Evolutionary conservation across 2,113 vertebrate species (phyloP), one percentile per base, ranked within the genome.

Genomic region (Noturus placidus): DNA sequence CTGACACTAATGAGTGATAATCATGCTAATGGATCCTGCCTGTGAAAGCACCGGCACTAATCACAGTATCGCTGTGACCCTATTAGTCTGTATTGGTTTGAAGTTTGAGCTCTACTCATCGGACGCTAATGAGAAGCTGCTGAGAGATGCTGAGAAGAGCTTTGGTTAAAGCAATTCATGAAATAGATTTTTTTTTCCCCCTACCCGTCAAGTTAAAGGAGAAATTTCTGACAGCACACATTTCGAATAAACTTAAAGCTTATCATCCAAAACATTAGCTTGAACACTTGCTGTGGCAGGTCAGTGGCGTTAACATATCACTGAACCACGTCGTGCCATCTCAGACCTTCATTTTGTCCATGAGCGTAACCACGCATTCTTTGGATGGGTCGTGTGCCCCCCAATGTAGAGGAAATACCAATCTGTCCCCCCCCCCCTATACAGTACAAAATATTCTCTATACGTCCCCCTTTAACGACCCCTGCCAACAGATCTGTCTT

Each of bases 1-100:
- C 84, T 84, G 87, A 81, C 15, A n/a, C 86, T 87, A 88, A 91
- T 88, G 76, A 89, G 87, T 77, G 88, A 87, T 89, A 86, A 91
- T 87, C 50, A 85, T 76, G 59, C 86, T 88, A 85, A 91, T 84
- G 87, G 46, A 56, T 87, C 83, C 85, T 89, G 80, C 56, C 86
- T 38, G 80, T 81, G 86, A 83, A 86, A 33, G 57, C 83, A 69
- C 72, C 61, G 78, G 54, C n/a, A 63, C 88, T 89, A 91, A 89
- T 91, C 90, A 89, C 76, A 52, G 76, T 81, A 86, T 85, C 83
- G 63, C 42, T 81, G 57, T 81, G 80, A 77, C 63, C 72, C 83
- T 74, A 46, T 85, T 76, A 85, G 84, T 22, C 69, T 59, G 69
- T 38, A 76, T 76, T 19, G 52, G 50, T 85, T 76, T 20, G 65